phyloP scores from a whole-genome alignment of 2,888 invertebrate species.

The Caenorhabditis becei region DNA sequence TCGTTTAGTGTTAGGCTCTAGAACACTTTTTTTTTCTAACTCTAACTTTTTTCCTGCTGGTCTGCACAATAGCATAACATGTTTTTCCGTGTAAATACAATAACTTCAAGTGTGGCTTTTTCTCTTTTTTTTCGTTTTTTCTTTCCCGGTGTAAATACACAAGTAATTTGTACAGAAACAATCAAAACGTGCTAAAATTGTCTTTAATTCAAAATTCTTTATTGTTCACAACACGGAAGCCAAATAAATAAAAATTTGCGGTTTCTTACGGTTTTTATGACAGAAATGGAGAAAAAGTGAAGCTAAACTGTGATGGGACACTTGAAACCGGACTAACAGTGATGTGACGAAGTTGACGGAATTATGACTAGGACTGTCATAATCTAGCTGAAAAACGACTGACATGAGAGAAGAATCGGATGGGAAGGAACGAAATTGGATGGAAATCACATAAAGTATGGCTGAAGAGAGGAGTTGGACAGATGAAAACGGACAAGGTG shows the following conservation, averaged over 20 bases:
- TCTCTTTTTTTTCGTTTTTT: background rate
- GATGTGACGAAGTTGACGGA: slow-evolving; percentile 22
- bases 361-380: slow-evolving; percentile 44
- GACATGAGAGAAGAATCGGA: background rate
- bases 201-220: background rate
- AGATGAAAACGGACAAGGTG: slow-evolving; percentile 1
- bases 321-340: slow-evolving; percentile 26
- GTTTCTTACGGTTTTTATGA: background rate
- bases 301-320: slow-evolving; percentile 18
- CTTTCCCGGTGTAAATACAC: slow-evolving; percentile 1
- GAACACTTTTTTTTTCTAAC: too few relatives aligned
- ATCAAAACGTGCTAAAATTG: too few relatives aligned
- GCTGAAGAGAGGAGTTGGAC: background rate
- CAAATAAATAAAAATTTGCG: slow-evolving; percentile 3
- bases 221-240: slow-evolving; percentile 13
- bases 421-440: background rate
- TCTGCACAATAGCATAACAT: slow-evolving; percentile 1
- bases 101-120: slow-evolving; percentile 20
- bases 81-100: slow-evolving; percentile 14
- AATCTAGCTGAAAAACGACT: too few relatives aligned
- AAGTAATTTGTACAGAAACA: background rate
- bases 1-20: background rate
- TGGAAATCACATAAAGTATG: slow-evolving; percentile 30
- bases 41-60: too few relatives aligned
- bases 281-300: slow-evolving; percentile 27